Base-by-base conservation (phyloP, 2,797 vertebrate species). In the Phoxinus dragarum region DNA sequence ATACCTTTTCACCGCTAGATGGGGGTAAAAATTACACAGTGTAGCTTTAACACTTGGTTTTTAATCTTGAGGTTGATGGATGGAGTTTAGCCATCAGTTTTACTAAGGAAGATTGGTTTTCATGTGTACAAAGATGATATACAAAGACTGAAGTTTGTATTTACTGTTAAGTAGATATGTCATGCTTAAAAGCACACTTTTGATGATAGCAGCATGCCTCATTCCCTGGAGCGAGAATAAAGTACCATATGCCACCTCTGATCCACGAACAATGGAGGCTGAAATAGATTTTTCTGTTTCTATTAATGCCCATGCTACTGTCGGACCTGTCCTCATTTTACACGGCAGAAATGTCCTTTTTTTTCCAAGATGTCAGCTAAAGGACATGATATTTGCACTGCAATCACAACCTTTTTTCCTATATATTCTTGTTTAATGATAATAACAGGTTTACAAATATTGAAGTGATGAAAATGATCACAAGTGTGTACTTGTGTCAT, bases 91-190 rank as follows among this genome's bases (percentile, higher is more conserved):
- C 80, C 34, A 74, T 79, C 64, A 40, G 80, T 71, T 64, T 85
- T 81, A 40, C 11, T 59, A 21, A 78, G 54, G 23, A 79, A 66
- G 52, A 47, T 34, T 40, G 52, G 27, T 61, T 47, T 81, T 78
- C 16, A 78, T 82, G 27, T 47, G 11, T 77, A 81, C 71, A 66
- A 76, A 67, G 61, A 67, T 49, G 61, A 64, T 44, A 81, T 72
- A 64, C 40, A 71, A 84, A 74, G 49, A 76, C 81, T 52, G 23
- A 86, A 76, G 80, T 85, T 85, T 81, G 49, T 79, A 78, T 86
- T 88, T 86, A 79, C 52, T 84, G 77, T 82, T 74, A 82, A 87
- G 87, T 56, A 69, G 80, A 73, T 86, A 84, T 85, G 72, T 81
- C 67, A 44, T 61, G 69, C 69, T 86, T 78, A 85, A 73, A 61